Evolutionary conservation across 2,797 vertebrate species (phyloP), one percentile per base, ranked within the genome.

Genomic region (Erethizon dorsatum): DNA sequence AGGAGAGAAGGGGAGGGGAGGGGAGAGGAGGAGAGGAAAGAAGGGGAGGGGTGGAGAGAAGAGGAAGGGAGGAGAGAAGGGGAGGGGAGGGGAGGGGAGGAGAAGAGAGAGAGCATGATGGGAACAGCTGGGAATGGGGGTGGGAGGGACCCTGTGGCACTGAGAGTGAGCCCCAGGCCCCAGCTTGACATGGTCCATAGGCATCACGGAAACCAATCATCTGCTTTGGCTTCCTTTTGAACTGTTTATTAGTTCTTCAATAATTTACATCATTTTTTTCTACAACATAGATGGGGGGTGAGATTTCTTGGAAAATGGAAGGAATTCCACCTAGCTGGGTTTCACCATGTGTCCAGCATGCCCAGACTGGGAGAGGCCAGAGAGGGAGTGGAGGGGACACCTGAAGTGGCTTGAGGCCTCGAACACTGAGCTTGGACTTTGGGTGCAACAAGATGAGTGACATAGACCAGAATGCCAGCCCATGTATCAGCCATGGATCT

Each of bases 231-330:
- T 41, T 37, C 0, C 4, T 67, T 95, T 83, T 28, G 61, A 91
- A 50, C 50, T 50, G 11, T 56, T 91, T 69, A 83, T 75, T 45
- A 79, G 80, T 56, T 83, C 61, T 41, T 87, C 73, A 22, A 54
- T 96, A 75, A 87, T 95, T 96, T 57, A 93, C 61, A 26, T 80
- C 1, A 0, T 61, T 69, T 79, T 83, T 67, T 91, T 83, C 90
- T 84, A 73, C 5, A 37, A 10, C 10, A 15, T 33, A 47, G 79
- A 84, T 4, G 17, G 24, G 47, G 6, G n/a, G 3, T 6, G 37
- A 8, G 11, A 3, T 45, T 50, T 77, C 83, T n/a, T 57, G n/a
- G 41, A 24, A 90, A 56, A 4, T 15, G 69, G 37, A 59, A 63
- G 75, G n/a, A 67, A 9, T 47, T 24, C 10, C 6, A 14, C 3